Percentiles rank a stretch among this genome's conserved stretches.
These are phyloP conservation scores for Macropis europaea DNA, from an alignment of 2,888 invertebrate genomes.

Conservation along the genomic window DNA sequence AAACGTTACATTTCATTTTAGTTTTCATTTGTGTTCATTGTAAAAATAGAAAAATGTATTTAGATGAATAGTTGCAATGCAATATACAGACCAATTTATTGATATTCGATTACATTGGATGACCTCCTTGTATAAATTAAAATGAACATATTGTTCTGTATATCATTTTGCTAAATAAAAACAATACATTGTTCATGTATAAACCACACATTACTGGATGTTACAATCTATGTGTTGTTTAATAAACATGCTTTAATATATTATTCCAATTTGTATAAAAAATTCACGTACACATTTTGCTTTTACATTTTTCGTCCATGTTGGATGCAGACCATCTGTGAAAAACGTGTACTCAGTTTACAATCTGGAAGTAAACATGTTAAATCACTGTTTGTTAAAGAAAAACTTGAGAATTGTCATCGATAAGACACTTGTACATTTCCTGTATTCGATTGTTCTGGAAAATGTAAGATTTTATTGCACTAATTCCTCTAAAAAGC, in stretches of 20 bases:
- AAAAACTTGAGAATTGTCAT: slow-evolving; percentile 11
- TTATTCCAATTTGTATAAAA: slow-evolving; percentile 5
- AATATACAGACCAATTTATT: not conserved
- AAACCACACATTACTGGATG: slow-evolving; percentile 28
- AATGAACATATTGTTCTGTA: not conserved
- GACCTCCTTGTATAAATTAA: slow-evolving; percentile 7
- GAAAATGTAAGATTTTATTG: slow-evolving; percentile 46
- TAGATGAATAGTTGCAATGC: slow-evolving; percentile 2
- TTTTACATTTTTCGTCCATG: slow-evolving; percentile 3
- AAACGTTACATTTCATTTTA: slow-evolving; percentile 2
- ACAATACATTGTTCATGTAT: slow-evolving; percentile 19
- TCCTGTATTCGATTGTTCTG: slow-evolving; percentile 28
- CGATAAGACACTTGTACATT: slow-evolving; percentile 33
- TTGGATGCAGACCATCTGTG: slow-evolving; percentile 14
- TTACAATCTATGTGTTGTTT: slow-evolving; percentile 7
- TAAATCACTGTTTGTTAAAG: not conserved
- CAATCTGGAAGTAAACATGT: slow-evolving; percentile 8
- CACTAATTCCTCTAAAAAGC: slow-evolving; percentile 48
- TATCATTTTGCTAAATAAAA: not conserved
- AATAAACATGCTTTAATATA: slow-evolving; percentile 18
- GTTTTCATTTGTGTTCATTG: not conserved
- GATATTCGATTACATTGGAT: not conserved
- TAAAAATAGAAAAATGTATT: slow-evolving; percentile 14
- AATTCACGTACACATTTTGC: slow-evolving; percentile 16
- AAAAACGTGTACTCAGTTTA: slow-evolving; percentile 10